Percentiles rank a stretch among this genome's conserved stretches.
Conservation (phyloP, 2,113 vertebrate genomes). For the Puma concolor region DNA sequence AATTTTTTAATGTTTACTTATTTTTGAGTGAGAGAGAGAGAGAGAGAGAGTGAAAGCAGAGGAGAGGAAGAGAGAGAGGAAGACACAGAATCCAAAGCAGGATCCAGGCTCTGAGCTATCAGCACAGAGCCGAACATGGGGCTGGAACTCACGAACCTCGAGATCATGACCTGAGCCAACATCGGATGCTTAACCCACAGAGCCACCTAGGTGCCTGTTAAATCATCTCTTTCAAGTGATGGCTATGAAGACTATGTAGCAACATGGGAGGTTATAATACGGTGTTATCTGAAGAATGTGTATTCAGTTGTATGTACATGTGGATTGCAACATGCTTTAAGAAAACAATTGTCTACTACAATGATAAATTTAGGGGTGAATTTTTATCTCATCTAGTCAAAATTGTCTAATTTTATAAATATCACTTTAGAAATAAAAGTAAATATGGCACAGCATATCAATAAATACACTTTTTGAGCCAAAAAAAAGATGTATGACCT, state of each 20-base stretch:
- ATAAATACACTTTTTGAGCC: neutral
- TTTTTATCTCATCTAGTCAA: constrained; percentile 27
- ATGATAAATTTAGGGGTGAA: neutral
- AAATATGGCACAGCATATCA: neutral
- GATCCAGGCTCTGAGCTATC: too few relatives aligned
- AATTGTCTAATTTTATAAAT: neutral
- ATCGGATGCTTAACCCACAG: too few relatives aligned
- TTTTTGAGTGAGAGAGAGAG: too few relatives aligned
- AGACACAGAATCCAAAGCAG: too few relatives aligned
- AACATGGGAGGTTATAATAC: neutral
- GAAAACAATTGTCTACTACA: neutral
- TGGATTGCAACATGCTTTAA: neutral
- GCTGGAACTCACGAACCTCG: too few relatives aligned
- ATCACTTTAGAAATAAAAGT: constrained; percentile 6
- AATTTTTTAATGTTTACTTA: too few relatives aligned
- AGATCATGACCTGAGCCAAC: too few relatives aligned
- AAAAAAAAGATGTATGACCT: neutral
- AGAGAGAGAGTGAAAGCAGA: too few relatives aligned
- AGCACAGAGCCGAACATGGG: too few relatives aligned
- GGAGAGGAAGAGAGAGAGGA: too few relatives aligned
- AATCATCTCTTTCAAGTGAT: neutral
- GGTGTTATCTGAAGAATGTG: neutral
- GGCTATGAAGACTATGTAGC: neutral
- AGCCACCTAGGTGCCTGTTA: neutral
- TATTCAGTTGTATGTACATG: neutral